A percentile compares a stretch with the other conserved stretches of the same genome.
Conservation (phyloP, 1,140 invertebrate species). For the Diplogasteroides magnus region DNA sequence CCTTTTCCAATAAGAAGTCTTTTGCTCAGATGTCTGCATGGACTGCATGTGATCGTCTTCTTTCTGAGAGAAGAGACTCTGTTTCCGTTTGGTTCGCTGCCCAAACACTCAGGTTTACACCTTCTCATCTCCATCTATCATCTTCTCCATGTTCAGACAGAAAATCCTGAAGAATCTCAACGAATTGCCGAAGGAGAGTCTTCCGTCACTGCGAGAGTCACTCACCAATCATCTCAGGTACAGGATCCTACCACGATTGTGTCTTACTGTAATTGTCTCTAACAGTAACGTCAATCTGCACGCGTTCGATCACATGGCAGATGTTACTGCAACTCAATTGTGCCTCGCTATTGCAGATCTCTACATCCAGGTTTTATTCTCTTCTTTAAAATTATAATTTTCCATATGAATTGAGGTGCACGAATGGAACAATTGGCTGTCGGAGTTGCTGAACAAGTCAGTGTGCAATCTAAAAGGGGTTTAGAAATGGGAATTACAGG, state of each 20-base stretch:
- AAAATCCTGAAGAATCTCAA: slow-evolving; percentile 77
- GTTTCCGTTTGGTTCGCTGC: slow-evolving; percentile 94
- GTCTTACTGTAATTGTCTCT: background rate
- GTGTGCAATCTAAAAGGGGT: slow-evolving; percentile 46
- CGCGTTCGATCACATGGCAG: slow-evolving; percentile 20
- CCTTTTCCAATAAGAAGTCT: too few species aligned
- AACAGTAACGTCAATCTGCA: background rate
- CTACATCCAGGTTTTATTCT: slow-evolving; percentile 66
- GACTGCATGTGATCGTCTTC: slow-evolving; percentile 86
- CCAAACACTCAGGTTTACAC: too few species aligned
- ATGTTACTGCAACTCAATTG: slow-evolving; percentile 63
- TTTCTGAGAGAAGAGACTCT: slow-evolving; percentile 76
- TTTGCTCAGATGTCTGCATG: slow-evolving; percentile 77
- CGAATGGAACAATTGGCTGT: slow-evolving; percentile 79
- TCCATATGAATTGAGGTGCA: slow-evolving; percentile 63
- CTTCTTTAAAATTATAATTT: background rate
- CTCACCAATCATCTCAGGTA: slow-evolving; percentile 76
- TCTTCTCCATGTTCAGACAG: too few species aligned
- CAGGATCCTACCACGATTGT: background rate
- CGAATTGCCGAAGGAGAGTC: slow-evolving; percentile 79
- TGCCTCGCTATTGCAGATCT: slow-evolving; percentile 85
- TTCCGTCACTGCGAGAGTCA: slow-evolving; percentile 80
- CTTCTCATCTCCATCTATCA: too few species aligned
- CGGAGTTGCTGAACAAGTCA: slow-evolving; percentile 73
- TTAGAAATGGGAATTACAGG: slow-evolving; percentile 29